These are phyloP conservation scores for Cephus pygmeus DNA, from an alignment of 2,888 invertebrate species.

Conservation along the genomic window DNA sequence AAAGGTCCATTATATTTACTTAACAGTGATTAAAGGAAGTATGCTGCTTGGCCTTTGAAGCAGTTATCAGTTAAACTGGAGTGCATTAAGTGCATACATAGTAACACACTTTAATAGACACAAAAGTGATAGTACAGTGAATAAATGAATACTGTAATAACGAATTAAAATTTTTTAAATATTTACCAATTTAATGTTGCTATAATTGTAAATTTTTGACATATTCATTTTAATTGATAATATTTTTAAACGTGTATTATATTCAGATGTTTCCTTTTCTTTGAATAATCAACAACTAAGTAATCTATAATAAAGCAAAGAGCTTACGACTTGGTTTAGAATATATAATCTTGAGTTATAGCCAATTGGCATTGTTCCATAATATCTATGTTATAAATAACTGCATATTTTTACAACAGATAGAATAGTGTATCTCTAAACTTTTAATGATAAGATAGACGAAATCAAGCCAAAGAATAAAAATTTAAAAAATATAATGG, in stretches of 20 bases:
- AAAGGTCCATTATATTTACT: no score
- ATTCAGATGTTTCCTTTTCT: neutral
- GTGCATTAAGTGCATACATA: neutral
- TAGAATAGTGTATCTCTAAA: neutral
- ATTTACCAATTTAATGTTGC: neutral
- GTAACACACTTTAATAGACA: neutral
- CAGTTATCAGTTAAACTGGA: neutral
- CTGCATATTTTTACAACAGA: neutral
- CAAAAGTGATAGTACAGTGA: neutral
- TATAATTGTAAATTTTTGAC: neutral
- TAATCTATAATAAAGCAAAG: neutral
- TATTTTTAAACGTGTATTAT: neutral
- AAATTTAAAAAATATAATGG: neutral
- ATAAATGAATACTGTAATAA: neutral
- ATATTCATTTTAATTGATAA: neutral
- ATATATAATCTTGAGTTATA: neutral
- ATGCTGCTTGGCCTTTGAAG: neutral
- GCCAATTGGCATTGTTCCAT: neutral
- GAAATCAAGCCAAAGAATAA: neutral
- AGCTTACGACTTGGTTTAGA: neutral
- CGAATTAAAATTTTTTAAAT: neutral
- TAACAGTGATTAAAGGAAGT: no score
- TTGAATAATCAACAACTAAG: neutral
- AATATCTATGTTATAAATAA: neutral
- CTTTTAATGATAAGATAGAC: neutral